Base-by-base conservation (phyloP, 2,113 vertebrate genomes). In the Budorcas taxicolor region DNA sequence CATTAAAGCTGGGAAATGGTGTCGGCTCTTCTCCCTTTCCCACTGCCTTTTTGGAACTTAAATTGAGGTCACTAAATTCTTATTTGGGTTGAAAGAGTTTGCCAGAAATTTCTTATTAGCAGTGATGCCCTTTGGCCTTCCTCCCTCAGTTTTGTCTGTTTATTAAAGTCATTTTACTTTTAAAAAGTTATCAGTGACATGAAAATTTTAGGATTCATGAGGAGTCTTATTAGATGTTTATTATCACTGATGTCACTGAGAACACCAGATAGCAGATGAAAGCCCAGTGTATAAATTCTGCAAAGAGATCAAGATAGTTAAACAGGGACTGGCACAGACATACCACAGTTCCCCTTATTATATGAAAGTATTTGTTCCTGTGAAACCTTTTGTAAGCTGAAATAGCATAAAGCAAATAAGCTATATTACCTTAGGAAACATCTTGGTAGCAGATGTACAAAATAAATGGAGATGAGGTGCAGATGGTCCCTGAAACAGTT, bases 131-230 rank as follows among this genome's bases (percentile, higher is more conserved):
- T 94, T 82, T 94, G 45, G 23, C 60, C 13, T 71, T 50, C 31
- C 31, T 87, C 36, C 64, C 8, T 52, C 5, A 21, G 25, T 94
- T 90, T 88, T 87, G 19, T 58, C 19, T 90, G 45, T 95, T 81
- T 57, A 60, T 58, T 76, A 11, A 94, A 89, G 7, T 33, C 17
- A 55, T 89, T 86, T 92, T 93, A 82, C 67, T 91, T 86, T 95
- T 81, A 45, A 92, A 53, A 93, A 88, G 13, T 67, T 58, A 40
- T 74, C 6, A 89, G 64, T 43, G 64, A n/a, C 15, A 29, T 40
- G 31, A 64, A 85, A 86, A 91, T 33, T 71, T 84, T 89, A 27
- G n/a, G 1, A 40, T 81, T 97, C 64, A 23, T 45, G 21, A 64
- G n/a, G 31, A 82, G 13, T 40, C 12, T 88, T 95, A 43, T 29